Evolutionary conservation across 2,888 invertebrate genomes (phyloP).

Genomic region (Pollenia labialis): DNA sequence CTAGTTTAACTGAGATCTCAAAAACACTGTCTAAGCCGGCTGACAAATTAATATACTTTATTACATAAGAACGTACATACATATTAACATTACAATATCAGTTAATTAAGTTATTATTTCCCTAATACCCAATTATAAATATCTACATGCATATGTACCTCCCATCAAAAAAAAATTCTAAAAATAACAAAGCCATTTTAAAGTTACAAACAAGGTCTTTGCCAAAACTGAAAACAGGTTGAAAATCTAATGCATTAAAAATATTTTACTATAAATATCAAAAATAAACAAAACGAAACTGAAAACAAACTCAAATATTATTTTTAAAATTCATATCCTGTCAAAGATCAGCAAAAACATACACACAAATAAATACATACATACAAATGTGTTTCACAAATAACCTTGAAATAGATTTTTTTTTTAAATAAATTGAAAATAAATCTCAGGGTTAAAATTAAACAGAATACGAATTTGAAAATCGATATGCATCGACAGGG

Average conservation of each 20-base stretch:
- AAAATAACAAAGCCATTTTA: background rate
- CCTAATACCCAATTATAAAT: slow-evolving; percentile 20
- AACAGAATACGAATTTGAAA: slow-evolving; percentile 31
- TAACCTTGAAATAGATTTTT: slow-evolving; percentile 57
- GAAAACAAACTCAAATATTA: slow-evolving; percentile 43
- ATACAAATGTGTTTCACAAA: slow-evolving; percentile 3
- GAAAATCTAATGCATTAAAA: slow-evolving; percentile 3
- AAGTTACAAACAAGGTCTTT: background rate
- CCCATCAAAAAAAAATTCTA: background rate
- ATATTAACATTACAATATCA: too few relatives aligned
- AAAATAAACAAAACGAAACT: background rate
- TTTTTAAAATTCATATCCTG: slow-evolving; percentile 56
- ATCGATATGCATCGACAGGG: slow-evolving; percentile 30
- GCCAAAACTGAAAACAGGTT: slow-evolving; percentile 41
- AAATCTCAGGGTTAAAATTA: slow-evolving; percentile 53
- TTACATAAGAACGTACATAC: too few relatives aligned
- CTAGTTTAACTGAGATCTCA: too few relatives aligned
- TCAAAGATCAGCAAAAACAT: slow-evolving; percentile 40
- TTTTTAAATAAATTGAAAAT: slow-evolving; percentile 14
- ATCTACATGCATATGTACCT: background rate
- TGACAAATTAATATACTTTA: too few relatives aligned
- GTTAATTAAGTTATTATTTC: slow-evolving; percentile 1
- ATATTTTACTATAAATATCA: background rate
- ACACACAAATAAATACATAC: background rate
- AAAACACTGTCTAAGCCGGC: too few relatives aligned